phyloP scores from a whole-genome alignment of 2,888 invertebrate genomes.

The Alloplasta piceator region DNA sequence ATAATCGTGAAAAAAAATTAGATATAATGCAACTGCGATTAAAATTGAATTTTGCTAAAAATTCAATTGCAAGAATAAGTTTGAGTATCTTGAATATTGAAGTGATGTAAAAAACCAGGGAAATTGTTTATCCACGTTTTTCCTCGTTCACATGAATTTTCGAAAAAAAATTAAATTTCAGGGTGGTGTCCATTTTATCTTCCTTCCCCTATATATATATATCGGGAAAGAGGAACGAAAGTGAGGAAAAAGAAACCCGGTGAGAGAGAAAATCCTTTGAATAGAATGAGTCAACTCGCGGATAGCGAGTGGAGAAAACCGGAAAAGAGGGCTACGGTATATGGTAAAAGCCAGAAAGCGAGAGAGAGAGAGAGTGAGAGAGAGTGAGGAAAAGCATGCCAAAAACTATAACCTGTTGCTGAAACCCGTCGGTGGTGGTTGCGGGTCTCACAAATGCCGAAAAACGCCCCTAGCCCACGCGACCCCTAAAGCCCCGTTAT shows the following conservation, averaged over 20 bases:
- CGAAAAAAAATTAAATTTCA: too few species aligned
- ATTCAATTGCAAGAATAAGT: too few species aligned
- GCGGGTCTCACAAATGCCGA: constrained; percentile 56
- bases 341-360: constrained; percentile 43
- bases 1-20: too few species aligned
- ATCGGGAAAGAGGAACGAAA: constrained; percentile 58
- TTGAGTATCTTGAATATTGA: too few species aligned
- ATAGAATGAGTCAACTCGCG: constrained; percentile 58
- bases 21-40: too few species aligned
- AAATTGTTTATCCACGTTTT: too few species aligned
- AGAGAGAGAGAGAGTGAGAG: constrained; percentile 21
- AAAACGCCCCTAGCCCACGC: constrained; percentile 65
- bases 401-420: constrained; percentile 83
- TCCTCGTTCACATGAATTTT: too few species aligned
- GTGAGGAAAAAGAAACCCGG: constrained; percentile 64
- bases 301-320: constrained; percentile 49
- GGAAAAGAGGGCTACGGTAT: constrained; percentile 42
- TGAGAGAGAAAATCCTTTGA: constrained; percentile 63
- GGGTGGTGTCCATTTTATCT: too few species aligned
- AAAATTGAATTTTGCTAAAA: too few species aligned
- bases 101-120: too few species aligned
- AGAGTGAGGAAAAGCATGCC: constrained; percentile 74
- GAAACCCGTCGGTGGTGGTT: constrained; percentile 59
- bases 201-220: background rate
- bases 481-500: constrained; percentile 24